Base-by-base conservation (phyloP, 2,888 invertebrate species). In the Pocota personata region DNA sequence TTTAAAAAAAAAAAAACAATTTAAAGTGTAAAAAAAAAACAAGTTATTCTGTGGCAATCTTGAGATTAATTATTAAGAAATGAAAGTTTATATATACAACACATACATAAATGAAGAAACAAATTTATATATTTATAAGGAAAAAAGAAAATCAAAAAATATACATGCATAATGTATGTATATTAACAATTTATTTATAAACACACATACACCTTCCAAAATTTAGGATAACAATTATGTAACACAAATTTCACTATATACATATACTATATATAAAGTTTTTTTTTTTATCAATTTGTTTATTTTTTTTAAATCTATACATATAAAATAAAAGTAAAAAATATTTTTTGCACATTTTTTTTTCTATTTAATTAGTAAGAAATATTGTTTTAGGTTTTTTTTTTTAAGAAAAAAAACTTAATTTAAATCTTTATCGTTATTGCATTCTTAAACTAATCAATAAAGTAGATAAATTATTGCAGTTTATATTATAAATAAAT, bases 31-130 rank as follows among this genome's bases (percentile, higher is more conserved):
- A 83, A 35, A 73, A 72, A 55, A 64, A 67, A 30, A 52, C 6
- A 14, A 48, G 40, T 16, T 40, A 73, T 71, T 84, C 71, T 72
- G 82, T 86, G 84, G 88, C 87, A 87, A 87, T 88, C 78, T 88
- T 88, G 87, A 88, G 87, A 87, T 84, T 88, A 87, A 82, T 66
- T 79, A 46, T 77, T 77, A 87, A 84, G 76, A 67, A 58, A 72
- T 50, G 27, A 64, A 76, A 60, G 48, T 58, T 71, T 64, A 64
- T 35, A 60, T 60, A 57, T 64, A 73, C 14, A 58, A 69, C 19
- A 48, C 16, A 52, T 5, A 48, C 12, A 62, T 30, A 79, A 16
- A 46, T 19, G 14, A 69, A 52, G 21, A 64, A 75, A 57, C 40
- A 86, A 82, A 62, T 86, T 86, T 86, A 82, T 86, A 86, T 86